Conservation (phyloP, 2,113 vertebrate species). For the Archocentrus centrarchus region DNA sequence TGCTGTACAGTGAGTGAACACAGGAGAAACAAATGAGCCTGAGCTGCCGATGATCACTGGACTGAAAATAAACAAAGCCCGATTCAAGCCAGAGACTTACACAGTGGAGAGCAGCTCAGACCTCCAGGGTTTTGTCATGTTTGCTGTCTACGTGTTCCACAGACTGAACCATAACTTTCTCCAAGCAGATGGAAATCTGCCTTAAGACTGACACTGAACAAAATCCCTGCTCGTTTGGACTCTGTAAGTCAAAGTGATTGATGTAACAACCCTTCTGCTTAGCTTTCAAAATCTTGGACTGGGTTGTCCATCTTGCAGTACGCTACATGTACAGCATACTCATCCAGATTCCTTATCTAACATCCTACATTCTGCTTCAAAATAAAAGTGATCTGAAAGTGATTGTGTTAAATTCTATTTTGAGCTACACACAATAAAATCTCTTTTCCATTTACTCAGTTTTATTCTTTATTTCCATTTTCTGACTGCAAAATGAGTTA, state of each 20-base stretch:
- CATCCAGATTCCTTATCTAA: slow-evolving; percentile 33
- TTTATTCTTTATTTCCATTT: background rate
- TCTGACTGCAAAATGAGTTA: background rate
- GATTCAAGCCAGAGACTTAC: slow-evolving; percentile 35
- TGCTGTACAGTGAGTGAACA: slow-evolving; percentile 31
- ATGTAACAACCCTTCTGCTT: slow-evolving; percentile 67
- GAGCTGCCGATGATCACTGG: slow-evolving; percentile 34
- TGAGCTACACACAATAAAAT: slow-evolving; percentile 63
- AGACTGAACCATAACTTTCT: slow-evolving; percentile 37
- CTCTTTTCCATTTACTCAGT: slow-evolving; percentile 55
- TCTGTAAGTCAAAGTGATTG: slow-evolving; percentile 57
- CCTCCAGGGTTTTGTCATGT: slow-evolving; percentile 50
- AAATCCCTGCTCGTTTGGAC: slow-evolving; percentile 45
- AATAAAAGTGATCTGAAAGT: slow-evolving; percentile 63
- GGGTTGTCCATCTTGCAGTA: slow-evolving; percentile 36
- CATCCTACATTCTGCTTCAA: slow-evolving; percentile 47
- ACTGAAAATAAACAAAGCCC: slow-evolving; percentile 45
- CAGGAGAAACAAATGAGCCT: slow-evolving; percentile 35
- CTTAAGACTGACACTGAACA: slow-evolving; percentile 28
- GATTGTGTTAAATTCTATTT: slow-evolving; percentile 74
- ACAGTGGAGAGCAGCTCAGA: slow-evolving; percentile 28
- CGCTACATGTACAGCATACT: slow-evolving; percentile 37
- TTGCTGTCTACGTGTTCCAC: slow-evolving; percentile 46
- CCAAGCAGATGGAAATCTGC: slow-evolving; percentile 36
- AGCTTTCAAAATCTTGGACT: slow-evolving; percentile 52